phyloP scores from a whole-genome alignment of 1,140 invertebrate genomes.

The Drosophila seguyi region DNA sequence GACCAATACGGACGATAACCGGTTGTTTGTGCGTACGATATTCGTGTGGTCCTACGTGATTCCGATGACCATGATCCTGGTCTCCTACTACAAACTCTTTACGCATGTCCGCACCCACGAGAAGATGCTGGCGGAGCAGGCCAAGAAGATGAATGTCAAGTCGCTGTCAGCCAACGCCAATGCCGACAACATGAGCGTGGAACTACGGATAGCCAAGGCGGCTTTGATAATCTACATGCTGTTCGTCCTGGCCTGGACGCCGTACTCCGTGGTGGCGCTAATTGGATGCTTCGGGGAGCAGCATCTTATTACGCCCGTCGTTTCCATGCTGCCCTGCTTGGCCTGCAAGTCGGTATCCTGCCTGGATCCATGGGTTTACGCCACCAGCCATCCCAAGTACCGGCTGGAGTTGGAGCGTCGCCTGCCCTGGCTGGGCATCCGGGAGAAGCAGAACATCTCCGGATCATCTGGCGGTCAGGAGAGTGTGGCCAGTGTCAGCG shows the following conservation, averaged over 20 bases:
- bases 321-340: slow-evolving; percentile 91
- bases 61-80: slow-evolving; percentile 89
- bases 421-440: slow-evolving; percentile 90
- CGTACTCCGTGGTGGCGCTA: slow-evolving; percentile 90
- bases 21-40: slow-evolving; percentile 89
- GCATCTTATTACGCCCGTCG: slow-evolving; percentile 88
- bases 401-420: slow-evolving; percentile 89
- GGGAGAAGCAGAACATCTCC: slow-evolving; percentile 82
- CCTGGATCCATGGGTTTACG: slow-evolving; percentile 92
- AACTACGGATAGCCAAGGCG: slow-evolving; percentile 91
- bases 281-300: slow-evolving; percentile 91
- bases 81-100: slow-evolving; percentile 90
- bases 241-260: slow-evolving; percentile 91
- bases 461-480: slow-evolving; percentile 49
- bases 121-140: slow-evolving; percentile 91
- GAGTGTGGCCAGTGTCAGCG: slow-evolving; percentile 70
- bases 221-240: slow-evolving; percentile 92
- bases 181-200: slow-evolving; percentile 88
- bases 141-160: slow-evolving; percentile 93
- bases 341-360: slow-evolving; percentile 91
- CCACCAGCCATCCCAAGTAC: slow-evolving; percentile 92
- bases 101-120: slow-evolving; percentile 90
- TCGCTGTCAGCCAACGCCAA: slow-evolving; percentile 90
- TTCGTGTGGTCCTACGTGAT: slow-evolving; percentile 90
- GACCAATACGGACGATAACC: slow-evolving; percentile 89